These are phyloP conservation scores for Spea bombifrons DNA, from an alignment of 2,113 vertebrate genomes.

Conservation along the genomic window DNA sequence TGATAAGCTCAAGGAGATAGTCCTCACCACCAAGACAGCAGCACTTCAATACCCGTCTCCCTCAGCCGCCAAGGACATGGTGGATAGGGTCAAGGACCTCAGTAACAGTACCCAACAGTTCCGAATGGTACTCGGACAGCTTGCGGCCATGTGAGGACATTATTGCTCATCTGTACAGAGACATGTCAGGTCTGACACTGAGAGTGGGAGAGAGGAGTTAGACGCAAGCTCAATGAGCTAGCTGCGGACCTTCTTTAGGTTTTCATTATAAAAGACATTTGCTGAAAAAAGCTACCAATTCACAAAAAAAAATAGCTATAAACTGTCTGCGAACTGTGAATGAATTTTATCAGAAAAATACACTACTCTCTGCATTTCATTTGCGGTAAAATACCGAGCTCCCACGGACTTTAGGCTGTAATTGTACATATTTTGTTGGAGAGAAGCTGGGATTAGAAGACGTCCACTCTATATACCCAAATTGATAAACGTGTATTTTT, in stretches of 20 bases:
- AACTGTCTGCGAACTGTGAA: constrained; percentile 1
- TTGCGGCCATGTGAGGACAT: constrained; percentile 75
- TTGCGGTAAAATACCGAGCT: constrained; percentile 5
- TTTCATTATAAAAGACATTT: background rate
- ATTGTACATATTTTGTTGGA: constrained; percentile 34
- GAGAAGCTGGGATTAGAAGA: constrained; percentile 4
- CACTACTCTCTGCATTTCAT: constrained; percentile 15
- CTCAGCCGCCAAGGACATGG: constrained; percentile 83
- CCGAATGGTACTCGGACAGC: constrained; percentile 83
- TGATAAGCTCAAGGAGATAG: constrained; percentile 91
- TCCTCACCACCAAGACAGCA: constrained; percentile 87
- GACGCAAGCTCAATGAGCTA: constrained; percentile 15
- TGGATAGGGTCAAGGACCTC: constrained; percentile 86
- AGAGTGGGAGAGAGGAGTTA: background rate
- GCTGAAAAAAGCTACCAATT: background rate
- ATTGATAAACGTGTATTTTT: background rate
- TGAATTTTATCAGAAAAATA: background rate
- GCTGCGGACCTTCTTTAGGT: background rate
- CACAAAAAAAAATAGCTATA: background rate
- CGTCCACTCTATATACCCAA: constrained; percentile 10
- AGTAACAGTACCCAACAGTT: constrained; percentile 90
- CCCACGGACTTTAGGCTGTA: background rate
- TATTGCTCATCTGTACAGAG: background rate
- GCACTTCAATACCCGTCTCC: constrained; percentile 90
- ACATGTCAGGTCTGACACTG: background rate